phyloP scores from a whole-genome alignment of 1,140 invertebrate genomes.

The Drosophila ficusphila region DNA sequence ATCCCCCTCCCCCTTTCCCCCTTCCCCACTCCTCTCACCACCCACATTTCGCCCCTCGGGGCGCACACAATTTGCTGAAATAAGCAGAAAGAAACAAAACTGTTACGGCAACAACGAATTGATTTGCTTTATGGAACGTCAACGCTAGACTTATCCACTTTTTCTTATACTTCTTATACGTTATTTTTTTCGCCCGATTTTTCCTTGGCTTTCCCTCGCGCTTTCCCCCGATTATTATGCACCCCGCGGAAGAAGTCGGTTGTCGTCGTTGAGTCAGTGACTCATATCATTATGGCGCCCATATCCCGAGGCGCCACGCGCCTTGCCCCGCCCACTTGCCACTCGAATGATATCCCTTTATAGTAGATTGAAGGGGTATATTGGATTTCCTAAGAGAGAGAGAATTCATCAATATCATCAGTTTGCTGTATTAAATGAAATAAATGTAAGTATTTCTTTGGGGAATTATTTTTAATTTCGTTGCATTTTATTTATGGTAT shows the following conservation, averaged over 20 bases:
- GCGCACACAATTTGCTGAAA: constrained; percentile 73
- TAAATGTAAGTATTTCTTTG: too few species aligned
- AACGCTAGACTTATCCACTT: constrained; percentile 43
- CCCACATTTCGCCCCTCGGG: constrained; percentile 34
- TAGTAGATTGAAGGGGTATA: background rate
- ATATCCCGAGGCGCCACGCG: constrained; percentile 68
- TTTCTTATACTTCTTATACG: too few species aligned
- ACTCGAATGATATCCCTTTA: background rate
- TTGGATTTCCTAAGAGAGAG: too few species aligned
- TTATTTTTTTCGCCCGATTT: background rate
- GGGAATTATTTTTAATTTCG: too few species aligned
- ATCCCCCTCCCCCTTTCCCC: background rate
- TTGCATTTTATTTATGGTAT: too few species aligned
- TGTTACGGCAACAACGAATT: constrained; percentile 60
- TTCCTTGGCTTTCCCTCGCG: background rate
- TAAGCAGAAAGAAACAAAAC: constrained; percentile 58
- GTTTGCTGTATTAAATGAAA: too few species aligned
- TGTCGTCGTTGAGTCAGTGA: constrained; percentile 58
- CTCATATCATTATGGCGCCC: constrained; percentile 75
- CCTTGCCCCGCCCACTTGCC: constrained; percentile 8
- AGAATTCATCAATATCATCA: too few species aligned
- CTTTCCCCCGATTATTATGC: constrained; percentile 64
- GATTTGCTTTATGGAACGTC: constrained; percentile 76
- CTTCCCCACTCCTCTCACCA: background rate
- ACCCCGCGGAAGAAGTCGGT: constrained; percentile 35